Evolutionary conservation across 2,888 invertebrate genomes (phyloP), one percentile per base, ranked within the genome.

Genomic region (Colletes collaris): DNA sequence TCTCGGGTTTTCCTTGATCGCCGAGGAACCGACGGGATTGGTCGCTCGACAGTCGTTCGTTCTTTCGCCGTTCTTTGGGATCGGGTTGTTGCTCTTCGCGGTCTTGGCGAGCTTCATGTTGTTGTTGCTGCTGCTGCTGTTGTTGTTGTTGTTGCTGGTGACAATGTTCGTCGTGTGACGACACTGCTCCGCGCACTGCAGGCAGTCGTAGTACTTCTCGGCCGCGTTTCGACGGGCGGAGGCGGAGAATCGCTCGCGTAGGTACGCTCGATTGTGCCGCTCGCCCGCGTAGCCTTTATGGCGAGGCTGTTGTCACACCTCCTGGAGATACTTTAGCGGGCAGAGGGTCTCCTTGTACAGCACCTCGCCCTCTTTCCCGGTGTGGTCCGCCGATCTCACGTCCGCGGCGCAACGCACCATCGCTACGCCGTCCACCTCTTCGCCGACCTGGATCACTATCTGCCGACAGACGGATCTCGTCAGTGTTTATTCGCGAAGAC

Each of bases 381-480:
- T 88, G 68, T 91, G 92, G 16, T 91, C 90, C 7, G 91, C 87
- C 0, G 92, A 89, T 58, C 90, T 75, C 3, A 97, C 97, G 94
- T 97, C 98, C 91, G 98, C 97, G 0, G 98, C 98, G 62, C 97
- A 97, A 70, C 98, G 96, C 82, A 99, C 97, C 96, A 97, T 97
- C 81, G 98, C 97, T 95, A 98, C 98, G 40, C 98, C 98, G 90
- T 98, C 97, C 0, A 97, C 95, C 91, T 98, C 98, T 83, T 98
- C 98, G 2, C 98, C 98, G 8, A 97, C 95, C 94, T 96, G 96
- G 88, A 99, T 97, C 75, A 99, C 98, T 91, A 99, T 98, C 96
- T 99, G 53, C 3, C 19, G 8, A 59, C 1, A 16, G 4, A 60
- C 4, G 13, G 8, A 40, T 46, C 4, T 0, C 10, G 7, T 56